Evolutionary conservation across 2,113 vertebrate species (phyloP).

Genomic region (Chaetops frenatus): DNA sequence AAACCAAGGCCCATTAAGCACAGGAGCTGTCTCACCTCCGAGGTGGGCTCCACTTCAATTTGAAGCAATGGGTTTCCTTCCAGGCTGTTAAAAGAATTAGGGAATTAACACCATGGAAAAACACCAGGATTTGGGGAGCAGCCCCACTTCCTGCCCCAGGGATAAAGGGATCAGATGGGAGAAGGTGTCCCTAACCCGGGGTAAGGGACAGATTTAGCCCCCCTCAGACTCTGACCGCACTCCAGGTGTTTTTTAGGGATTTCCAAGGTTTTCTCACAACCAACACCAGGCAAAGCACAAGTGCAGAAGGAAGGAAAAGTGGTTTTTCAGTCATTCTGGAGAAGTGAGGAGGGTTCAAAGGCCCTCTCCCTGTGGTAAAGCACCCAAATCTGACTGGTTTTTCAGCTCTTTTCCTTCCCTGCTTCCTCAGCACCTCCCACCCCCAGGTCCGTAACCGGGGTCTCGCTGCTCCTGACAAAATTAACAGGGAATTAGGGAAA

Average conservation of each 20-base stretch:
- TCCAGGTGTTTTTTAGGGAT: fast-evolving
- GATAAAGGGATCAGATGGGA: background rate
- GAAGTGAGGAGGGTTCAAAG: background rate
- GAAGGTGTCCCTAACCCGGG: background rate
- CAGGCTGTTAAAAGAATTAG: constrained; percentile 70
- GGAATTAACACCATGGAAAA: background rate
- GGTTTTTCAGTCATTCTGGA: background rate
- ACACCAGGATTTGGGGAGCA: background rate
- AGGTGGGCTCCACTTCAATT: constrained; percentile 96
- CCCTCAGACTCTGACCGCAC: fast-evolving
- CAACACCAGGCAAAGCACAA: background rate
- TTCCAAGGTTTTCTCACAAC: background rate
- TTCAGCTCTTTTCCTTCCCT: background rate
- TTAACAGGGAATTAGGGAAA: background rate
- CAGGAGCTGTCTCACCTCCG: constrained; percentile 81
- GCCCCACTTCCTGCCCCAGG: background rate
- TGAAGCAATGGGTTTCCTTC: constrained; percentile 95
- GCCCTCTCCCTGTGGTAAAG: background rate
- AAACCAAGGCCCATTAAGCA: background rate
- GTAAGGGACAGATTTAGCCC: background rate
- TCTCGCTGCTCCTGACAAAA: fast-evolving
- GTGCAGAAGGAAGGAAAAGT: fast-evolving
- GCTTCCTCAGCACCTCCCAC: background rate
- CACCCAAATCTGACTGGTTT: background rate
- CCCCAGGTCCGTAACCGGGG: background rate